These are phyloP conservation scores for Gymnocephalus cernua DNA, from an alignment of 2,113 vertebrate species.

Conservation along the genomic window DNA sequence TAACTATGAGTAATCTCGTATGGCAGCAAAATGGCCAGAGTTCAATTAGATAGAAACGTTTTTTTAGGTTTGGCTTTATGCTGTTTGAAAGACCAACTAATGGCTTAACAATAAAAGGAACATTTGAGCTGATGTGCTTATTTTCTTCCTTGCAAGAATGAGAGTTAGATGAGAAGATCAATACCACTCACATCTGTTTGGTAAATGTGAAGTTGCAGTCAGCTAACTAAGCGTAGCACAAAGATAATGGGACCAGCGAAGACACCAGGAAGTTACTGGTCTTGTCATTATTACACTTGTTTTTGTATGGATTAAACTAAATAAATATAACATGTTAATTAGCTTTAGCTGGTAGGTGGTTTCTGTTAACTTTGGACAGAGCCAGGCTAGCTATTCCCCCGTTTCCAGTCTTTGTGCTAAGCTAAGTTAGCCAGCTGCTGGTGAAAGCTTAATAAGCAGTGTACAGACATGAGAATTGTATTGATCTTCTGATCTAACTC, in stretches of 20 bases:
- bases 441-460: background rate
- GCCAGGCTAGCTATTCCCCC: background rate
- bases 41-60: slow-evolving; percentile 12
- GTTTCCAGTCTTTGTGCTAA: background rate
- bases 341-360: background rate
- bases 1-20: slow-evolving; percentile 6
- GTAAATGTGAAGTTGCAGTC: background rate
- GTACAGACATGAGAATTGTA: background rate
- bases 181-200: background rate
- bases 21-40: slow-evolving; percentile 8
- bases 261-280: too few species aligned
- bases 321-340: too few species aligned
- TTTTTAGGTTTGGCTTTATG: background rate
- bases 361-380: background rate
- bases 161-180: background rate
- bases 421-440: background rate
- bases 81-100: background rate
- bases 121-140: background rate
- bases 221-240: background rate
- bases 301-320: too few species aligned
- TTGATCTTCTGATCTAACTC: background rate
- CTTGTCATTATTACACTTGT: background rate
- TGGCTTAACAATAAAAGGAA: background rate
- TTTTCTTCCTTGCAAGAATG: background rate
- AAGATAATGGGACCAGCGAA: background rate